phyloP scores from a whole-genome alignment of 2,113 vertebrate species.

The Strigops habroptila region DNA sequence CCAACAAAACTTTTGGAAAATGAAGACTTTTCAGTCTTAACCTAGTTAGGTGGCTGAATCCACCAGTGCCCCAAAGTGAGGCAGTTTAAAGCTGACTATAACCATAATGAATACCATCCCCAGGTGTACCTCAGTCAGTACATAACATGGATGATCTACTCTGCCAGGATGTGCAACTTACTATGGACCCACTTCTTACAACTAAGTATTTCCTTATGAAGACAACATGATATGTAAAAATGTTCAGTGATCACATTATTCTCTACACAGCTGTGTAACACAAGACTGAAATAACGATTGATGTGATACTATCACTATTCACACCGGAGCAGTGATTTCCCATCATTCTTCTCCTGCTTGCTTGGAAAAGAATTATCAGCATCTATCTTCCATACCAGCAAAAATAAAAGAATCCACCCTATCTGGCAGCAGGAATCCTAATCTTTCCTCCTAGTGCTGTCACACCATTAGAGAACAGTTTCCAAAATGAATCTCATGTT shows the following conservation, averaged over 20 bases:
- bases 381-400: background rate
- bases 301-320: background rate
- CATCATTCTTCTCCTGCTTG: background rate
- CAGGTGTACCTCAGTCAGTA: background rate
- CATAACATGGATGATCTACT: background rate
- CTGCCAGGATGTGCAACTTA: background rate
- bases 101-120: background rate
- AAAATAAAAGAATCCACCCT: background rate
- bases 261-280: background rate
- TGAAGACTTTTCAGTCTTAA: background rate
- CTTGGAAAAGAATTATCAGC: background rate
- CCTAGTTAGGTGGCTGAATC: background rate
- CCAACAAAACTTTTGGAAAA: background rate
- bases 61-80: background rate
- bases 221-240: fast-evolving
- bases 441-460: background rate
- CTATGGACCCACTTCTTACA: background rate
- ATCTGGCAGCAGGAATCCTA: background rate
- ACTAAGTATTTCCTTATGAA: background rate
- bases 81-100: background rate
- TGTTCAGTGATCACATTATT: background rate
- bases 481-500: background rate
- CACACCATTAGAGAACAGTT: background rate
- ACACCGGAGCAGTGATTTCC: background rate
- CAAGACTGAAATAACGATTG: fast-evolving